Conservation (phyloP, 2,113 vertebrate genomes). For the Siphamia tubifer region DNA sequence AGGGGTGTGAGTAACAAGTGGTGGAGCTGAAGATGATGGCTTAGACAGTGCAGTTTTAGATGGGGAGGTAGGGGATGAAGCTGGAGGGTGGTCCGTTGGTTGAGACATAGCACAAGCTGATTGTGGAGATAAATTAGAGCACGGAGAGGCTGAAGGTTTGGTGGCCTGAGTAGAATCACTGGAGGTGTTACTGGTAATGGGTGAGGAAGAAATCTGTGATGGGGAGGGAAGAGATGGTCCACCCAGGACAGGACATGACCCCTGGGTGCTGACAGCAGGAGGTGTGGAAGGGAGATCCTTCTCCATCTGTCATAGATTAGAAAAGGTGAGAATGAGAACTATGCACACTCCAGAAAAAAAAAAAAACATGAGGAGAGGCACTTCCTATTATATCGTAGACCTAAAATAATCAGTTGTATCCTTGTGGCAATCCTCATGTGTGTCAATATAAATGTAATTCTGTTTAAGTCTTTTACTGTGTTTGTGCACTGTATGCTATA, state of each 20-base stretch:
- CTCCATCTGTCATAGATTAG: constrained; percentile 47
- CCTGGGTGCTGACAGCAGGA: constrained; percentile 11
- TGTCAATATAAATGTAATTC: too few species aligned
- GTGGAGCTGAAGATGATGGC: neutral
- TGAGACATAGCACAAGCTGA: neutral
- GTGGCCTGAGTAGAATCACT: neutral
- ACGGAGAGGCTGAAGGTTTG: neutral
- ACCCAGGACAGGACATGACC: constrained; percentile 22
- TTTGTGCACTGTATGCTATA: too few species aligned
- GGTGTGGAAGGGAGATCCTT: constrained; percentile 19
- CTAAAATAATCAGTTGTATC: too few species aligned
- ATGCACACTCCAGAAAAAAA: neutral
- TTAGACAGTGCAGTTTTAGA: neutral
- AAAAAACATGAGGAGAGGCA: too few species aligned
- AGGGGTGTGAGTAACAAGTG: constrained; percentile 15
- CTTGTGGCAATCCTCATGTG: too few species aligned
- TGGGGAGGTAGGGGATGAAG: neutral
- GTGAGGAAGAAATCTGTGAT: constrained; percentile 5
- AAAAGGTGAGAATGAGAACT: neutral
- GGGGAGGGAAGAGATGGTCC: constrained; percentile 7
- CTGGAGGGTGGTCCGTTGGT: neutral
- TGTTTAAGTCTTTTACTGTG: too few species aligned
- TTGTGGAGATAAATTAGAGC: neutral
- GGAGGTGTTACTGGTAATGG: neutral
- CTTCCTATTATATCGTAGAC: too few species aligned